Base-by-base conservation (phyloP, 1,140 invertebrate genomes). In the Agraylea sexmaculata region DNA sequence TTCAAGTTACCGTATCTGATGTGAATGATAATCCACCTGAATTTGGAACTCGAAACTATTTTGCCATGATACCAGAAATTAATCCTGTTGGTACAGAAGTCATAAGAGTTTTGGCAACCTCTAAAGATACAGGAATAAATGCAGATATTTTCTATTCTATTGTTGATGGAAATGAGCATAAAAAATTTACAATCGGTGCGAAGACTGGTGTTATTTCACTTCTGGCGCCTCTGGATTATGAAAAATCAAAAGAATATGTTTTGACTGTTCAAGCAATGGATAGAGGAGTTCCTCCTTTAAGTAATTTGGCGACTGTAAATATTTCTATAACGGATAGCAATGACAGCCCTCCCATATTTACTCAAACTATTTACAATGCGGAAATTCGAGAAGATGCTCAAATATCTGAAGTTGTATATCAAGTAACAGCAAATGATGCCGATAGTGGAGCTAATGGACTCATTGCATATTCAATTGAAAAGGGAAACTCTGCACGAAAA, bases 21-120 rank as follows among this genome's bases (percentile, higher is more conserved):
- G 78, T 88, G 5, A 89, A 89, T 53, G 85, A 89, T 54, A 89
- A 89, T 64, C 83, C 84, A 12, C 86, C 86, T 1, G 81, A 83
- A 56, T 90, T 88, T 54, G 72, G 74, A 8, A 73, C 73, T 6
- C 77, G 77, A 50, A 71, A 74, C 21, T 88, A 88, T 51, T 74
- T 69, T 47, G 74, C 78, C 0, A 68, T 64, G 11, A 69, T 87
- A 1, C 67, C 74, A 2, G 87, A 87, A 62, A 76, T 76, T 40
- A 69, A 77, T 40, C 58, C 71, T 8, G 58, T 78, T 25, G 78
- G 77, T 33, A 75, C 78, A 7, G 77, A 83, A 54, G 74, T 92
- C 1, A 71, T 77, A 1, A 63, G 74, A 44, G 78, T 94, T 0
- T 62, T 79, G 25, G 90, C 90, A 0, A 83, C 79, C 0, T 92